phyloP scores from a whole-genome alignment of 2,888 invertebrate genomes.

The Drosophila barbarae region DNA sequence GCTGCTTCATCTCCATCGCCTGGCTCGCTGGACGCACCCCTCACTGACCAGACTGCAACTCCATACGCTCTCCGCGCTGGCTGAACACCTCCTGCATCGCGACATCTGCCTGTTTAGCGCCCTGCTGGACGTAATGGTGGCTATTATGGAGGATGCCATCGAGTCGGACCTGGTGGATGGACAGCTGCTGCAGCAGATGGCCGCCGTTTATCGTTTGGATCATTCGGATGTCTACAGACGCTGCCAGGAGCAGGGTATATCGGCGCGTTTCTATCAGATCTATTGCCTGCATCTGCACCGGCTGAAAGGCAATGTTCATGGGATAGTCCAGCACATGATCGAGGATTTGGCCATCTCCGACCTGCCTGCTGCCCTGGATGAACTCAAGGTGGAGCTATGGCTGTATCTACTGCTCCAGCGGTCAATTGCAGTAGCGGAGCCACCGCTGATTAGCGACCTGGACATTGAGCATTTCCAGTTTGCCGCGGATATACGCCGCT shows the following conservation, averaged over 20 bases:
- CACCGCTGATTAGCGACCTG: slow-evolving; percentile 18
- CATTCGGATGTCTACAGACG: slow-evolving; percentile 2
- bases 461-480: slow-evolving; percentile 66
- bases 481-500: slow-evolving; percentile 51
- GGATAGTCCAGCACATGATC: slow-evolving; percentile 51
- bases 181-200: not conserved
- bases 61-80: slow-evolving; percentile 10
- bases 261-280: slow-evolving; percentile 64
- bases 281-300: slow-evolving; percentile 71
- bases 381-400: slow-evolving; percentile 71
- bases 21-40: slow-evolving; percentile 19
- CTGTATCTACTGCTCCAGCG: slow-evolving; percentile 57
- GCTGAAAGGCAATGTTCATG: slow-evolving; percentile 25
- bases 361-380: slow-evolving; percentile 33
- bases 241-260: slow-evolving; percentile 63
- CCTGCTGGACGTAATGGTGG: slow-evolving; percentile 29
- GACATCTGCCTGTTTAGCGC: slow-evolving; percentile 56
- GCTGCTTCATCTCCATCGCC: slow-evolving; percentile 33
- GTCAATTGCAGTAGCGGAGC: not conserved
- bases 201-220: slow-evolving; percentile 16
- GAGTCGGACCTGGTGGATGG: not conserved
- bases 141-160: slow-evolving; percentile 25
- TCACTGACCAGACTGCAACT: slow-evolving; percentile 7
- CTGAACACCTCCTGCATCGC: not conserved
- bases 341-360: slow-evolving; percentile 39